Base-by-base conservation (phyloP, 2,113 vertebrate genomes). In the Rynchops niger region DNA sequence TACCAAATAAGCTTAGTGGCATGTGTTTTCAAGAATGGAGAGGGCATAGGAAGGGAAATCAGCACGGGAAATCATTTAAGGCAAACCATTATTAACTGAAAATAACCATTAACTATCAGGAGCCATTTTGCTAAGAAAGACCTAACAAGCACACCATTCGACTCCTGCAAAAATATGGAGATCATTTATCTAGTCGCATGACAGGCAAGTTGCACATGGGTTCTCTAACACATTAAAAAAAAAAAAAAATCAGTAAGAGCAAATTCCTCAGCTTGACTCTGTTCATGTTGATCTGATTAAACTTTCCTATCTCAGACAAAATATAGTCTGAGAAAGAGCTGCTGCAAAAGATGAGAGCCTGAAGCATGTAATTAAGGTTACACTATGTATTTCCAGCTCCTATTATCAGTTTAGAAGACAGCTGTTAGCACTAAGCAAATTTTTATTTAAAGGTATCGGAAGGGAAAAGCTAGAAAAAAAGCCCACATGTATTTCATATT, bases 361-460 rank as follows among this genome's bases (percentile, higher is more conserved):
- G 43, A 73, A 96, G 78, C 78, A 62, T 58, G 27, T 62, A 90
- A 92, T 90, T 95, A 91, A 88, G 59, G 53, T 71, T 86, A 93
- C 50, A 38, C 22, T 86, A 49, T 17, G 26, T 73, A 82, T 77
- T 96, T 94, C 66, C 25, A 88, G 32, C 8, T 91, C 66, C 49
- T 89, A 17, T 52, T 82, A 93, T 72, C 36, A 72, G 47, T 53
- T 74, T 83, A 86, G 38, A 52, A 93, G 71, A 53, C 61, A 90
- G 40, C 30, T 80, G 56, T 49, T 93, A 94, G 62, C 38, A 69
- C 26, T 36, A 50, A 71, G 40, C 25, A 95, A 47, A 45, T 69
- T 84, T 95, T 67, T 91, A 63, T 72, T 65, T 91, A 42, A 82
- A 93, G 11, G 5, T 45, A 56, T n/a, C 21, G 29, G 15, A 86